Base-by-base conservation (phyloP, 30 jellyfish, hydroid and myxozoan species). In the Cassiopea andromeda region DNA sequence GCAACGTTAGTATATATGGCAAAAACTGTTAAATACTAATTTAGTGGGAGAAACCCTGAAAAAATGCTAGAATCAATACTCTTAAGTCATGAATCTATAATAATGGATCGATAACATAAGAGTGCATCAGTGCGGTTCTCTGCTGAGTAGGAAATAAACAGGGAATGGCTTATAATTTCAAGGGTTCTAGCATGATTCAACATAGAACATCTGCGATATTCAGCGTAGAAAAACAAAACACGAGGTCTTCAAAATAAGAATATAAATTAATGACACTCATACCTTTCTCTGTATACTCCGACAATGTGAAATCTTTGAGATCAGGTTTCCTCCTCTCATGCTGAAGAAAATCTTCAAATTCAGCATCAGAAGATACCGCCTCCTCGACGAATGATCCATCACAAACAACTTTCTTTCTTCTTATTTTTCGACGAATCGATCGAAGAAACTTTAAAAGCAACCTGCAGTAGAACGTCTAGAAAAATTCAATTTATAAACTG, bases 231-330 rank as follows among this genome's bases (percentile, higher is more conserved):
- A n/a, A n/a, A n/a, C n/a, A n/a, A n/a, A n/a, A n/a, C n/a, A n/a
- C n/a, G n/a, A n/a, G n/a, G n/a, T n/a, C n/a, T n/a, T n/a, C n/a
- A n/a, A n/a, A n/a, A n/a, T n/a, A n/a, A n/a, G 64, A 50, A 9
- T 50, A 9, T 9, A 50, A 43, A 44, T 48, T 50, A 9, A 50
- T 50, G 64, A 13, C 1, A 57, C 1, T 4, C 38, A 12, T 79
- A 92, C 98, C 98, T 72, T 92, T 92, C 75, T 92, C 98, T 45
- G 98, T 92, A 69, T 92, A 92, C 73, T 92, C 98, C 2, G 95
- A 78, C 49, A 92, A 81, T 0, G 98, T 92, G 46, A 92, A 92
- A 47, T 92, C 93, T 9, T 73, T 89, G 7, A 85, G 59, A 14
- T 79, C 77, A 1, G 98, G 98, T 59, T 92, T 92, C 43, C 75